A percentile compares a stretch with the other conserved stretches of the same genome.
phyloP scores from a whole-genome alignment of 2,888 invertebrate genomes.

The Rhabditophanes sp. region DNA sequence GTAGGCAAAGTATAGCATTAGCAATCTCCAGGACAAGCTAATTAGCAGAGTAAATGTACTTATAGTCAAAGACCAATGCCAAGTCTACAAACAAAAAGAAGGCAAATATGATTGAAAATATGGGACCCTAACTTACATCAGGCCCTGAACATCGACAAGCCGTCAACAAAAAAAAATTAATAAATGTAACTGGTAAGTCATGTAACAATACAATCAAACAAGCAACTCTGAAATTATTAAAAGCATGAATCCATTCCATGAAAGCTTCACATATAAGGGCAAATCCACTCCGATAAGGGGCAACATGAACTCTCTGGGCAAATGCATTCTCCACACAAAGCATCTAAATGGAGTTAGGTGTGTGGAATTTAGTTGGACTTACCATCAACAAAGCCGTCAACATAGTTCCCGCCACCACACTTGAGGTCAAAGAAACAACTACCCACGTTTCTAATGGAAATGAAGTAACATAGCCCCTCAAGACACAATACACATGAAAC shows the following conservation, averaged over 20 bases:
- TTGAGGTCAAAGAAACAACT: constrained; percentile 8
- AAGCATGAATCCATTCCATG: constrained; percentile 39
- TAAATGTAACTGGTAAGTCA: constrained; percentile 38
- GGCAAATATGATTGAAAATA: background rate
- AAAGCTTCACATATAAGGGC: constrained; percentile 36
- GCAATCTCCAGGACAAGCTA: constrained; percentile 35
- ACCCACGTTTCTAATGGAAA: constrained; percentile 38
- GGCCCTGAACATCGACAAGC: constrained; percentile 38
- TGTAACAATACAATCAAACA: constrained; percentile 40
- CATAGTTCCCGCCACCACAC: constrained; percentile 35
- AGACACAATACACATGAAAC: constrained; percentile 35
- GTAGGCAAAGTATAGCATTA: constrained; percentile 39
- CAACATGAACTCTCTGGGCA: constrained; percentile 32
- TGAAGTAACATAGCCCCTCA: constrained; percentile 33
- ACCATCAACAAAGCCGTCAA: constrained; percentile 35
- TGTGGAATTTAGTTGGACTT: background rate
- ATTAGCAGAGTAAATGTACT: constrained; percentile 23
- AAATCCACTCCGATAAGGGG: constrained; percentile 39
- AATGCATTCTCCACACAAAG: constrained; percentile 44
- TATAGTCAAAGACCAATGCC: constrained; percentile 35
- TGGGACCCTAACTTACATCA: constrained; percentile 15
- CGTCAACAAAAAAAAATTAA: constrained; percentile 41
- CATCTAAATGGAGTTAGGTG: constrained; percentile 17
- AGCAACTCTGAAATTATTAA: constrained; percentile 43
- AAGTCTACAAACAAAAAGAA: no score